Evolutionary conservation across 2,797 vertebrate genomes (phyloP), one percentile per base, ranked within the genome.

Genomic region (Hypotaenidia philippensis): DNA sequence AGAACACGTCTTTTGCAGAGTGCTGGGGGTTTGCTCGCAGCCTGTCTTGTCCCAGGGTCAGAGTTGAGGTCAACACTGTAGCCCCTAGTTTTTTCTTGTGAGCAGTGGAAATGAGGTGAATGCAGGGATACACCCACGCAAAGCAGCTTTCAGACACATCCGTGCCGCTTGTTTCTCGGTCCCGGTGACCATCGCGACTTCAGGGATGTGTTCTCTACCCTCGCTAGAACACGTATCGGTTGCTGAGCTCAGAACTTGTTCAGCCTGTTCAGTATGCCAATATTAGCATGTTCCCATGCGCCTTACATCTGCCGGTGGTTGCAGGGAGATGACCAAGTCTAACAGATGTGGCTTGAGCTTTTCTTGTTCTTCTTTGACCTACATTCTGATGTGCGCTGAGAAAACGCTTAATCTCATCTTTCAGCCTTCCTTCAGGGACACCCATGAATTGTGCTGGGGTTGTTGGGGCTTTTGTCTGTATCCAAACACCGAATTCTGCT

Each of bases 221-320:
- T 7, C 6, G 4, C 60, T 12, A 5, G 21, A 9, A 12, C 68
- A 20, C 27, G 0, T 18, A 38, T 36, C 25, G 6, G 87, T 66
- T 49, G 0, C 5, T 4, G 76, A 29, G 71, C 31, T 6, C 10
- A 23, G 80, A 86, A 93, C 90, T 41, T 1, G 87, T 79, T 64
- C 6, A 17, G 84, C 92, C 92, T 90, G 90, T 94, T 94, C 6
- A 2, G 29, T 32, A 4, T 36, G 76, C 76, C 88, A 36, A 82
- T 11, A 55, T 34, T 63, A 71, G 36, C 41, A 16, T 29, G 68
- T 92, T 83, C 83, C 66, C 41, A 23, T 71, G 91, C 11, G 5
- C 65, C 87, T 65, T 32, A 27, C 65, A 68, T 50, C 47, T 75
- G 26, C 77, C 65, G 23, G 41, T 66, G 72, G 83, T 14, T 86